Base-by-base conservation (phyloP, 2,113 vertebrate genomes). In the Dasypus novemcinctus region DNA sequence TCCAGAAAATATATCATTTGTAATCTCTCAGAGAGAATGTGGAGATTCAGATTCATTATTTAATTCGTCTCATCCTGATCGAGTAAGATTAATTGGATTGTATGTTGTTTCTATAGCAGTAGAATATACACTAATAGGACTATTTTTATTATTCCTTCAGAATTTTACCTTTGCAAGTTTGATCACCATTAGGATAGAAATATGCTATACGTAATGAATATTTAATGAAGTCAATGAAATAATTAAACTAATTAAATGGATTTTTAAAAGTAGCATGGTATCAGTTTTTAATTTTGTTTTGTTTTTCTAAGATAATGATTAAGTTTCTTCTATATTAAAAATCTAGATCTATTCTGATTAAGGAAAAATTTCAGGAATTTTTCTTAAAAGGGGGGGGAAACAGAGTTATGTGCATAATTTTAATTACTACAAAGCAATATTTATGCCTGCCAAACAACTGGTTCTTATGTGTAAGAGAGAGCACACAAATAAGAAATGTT, bases 131-230 rank as follows among this genome's bases (percentile, higher is more conserved):
- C n/a, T 7, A 20, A 52, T 8, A 27, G 33, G 31, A 43, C 41
- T 29, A 59, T 69, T 87, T 2, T n/a, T 6, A 21, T 68, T 69
- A 54, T 57, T 23, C 1, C 1, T 27, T 31, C 17, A 49, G 1
- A 1, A 69, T 52, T 95, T 95, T 64, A 20, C 69, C 63, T 95
- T 81, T 23, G 20, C 7, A 94, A 29, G 9, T 8, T 85, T 36
- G 69, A 21, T 87, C 23, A 27, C 23, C 0, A 41, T 46, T 52
- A 75, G 43, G 7, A 71, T 52, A 83, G 17, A 75, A 87, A 66
- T 23, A 10, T 59, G 1, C n/a, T 33, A 33, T 71, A 68, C 0
- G 20, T 57, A 57, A 57, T 33, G 31, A 74, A 29, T 69, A 68
- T 63, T 84, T 36, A 46, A 61, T 33, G 23, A 68, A 36, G 8